These are phyloP conservation scores for Drosophila borealis DNA, from an alignment of 2,888 invertebrate genomes.

Conservation along the genomic window DNA sequence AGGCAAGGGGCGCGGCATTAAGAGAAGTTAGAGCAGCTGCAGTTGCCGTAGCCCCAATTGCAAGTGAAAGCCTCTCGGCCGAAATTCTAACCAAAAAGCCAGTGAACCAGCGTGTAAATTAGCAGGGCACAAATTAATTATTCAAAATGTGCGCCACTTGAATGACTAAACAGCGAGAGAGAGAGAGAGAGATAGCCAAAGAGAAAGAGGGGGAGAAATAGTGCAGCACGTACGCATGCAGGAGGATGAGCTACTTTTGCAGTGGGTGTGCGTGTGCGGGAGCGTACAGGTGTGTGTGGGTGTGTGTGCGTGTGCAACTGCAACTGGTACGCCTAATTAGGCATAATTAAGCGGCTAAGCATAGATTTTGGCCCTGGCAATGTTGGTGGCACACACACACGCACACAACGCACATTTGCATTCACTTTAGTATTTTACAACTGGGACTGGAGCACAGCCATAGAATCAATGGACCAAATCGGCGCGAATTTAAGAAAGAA, in stretches of 20 bases:
- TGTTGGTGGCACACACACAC: slow-evolving; percentile 15
- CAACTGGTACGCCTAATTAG: slow-evolving; percentile 67
- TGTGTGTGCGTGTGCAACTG: slow-evolving; percentile 28
- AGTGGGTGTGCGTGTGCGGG: not conserved
- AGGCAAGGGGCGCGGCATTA: not conserved
- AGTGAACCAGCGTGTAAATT: slow-evolving; percentile 78
- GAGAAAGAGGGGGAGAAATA: slow-evolving; percentile 4
- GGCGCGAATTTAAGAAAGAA: not conserved
- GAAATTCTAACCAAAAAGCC: slow-evolving; percentile 69
- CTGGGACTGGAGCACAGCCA: not conserved
- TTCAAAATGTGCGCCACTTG: slow-evolving; percentile 79
- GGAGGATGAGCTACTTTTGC: slow-evolving; percentile 10
- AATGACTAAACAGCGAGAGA: slow-evolving; percentile 63
- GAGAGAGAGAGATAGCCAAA: not conserved
- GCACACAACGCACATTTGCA: slow-evolving; percentile 25
- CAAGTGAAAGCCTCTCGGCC: slow-evolving; percentile 50
- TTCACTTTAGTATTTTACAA: slow-evolving; percentile 31
- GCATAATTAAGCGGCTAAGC: slow-evolving; percentile 69
- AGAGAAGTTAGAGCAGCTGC: not conserved
- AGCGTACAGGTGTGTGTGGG: slow-evolving; percentile 17
- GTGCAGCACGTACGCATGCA: slow-evolving; percentile 20
- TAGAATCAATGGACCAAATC: not conserved
- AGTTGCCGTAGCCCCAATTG: slow-evolving; percentile 27
- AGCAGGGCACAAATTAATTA: slow-evolving; percentile 80
- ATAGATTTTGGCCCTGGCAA: slow-evolving; percentile 54